phyloP scores from a whole-genome alignment of 1,140 invertebrate genomes.

The Nebria ingens region DNA sequence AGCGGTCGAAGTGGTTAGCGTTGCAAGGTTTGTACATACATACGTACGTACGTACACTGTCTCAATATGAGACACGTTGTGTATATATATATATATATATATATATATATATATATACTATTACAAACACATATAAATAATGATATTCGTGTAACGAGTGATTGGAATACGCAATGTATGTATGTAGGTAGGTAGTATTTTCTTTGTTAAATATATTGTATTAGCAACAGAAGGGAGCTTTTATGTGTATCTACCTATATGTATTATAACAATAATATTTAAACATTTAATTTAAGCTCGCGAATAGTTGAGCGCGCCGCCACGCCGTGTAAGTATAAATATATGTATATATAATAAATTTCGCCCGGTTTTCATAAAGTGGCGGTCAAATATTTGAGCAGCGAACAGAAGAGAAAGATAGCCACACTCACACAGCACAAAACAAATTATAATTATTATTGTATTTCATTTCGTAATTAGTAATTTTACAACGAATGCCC shows the following conservation, averaged over 20 bases:
- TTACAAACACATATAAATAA: no score
- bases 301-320: neutral
- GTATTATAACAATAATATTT: slow-evolving; percentile 7
- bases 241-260: no score
- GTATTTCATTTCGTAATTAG: slow-evolving; percentile 9
- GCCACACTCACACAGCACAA: neutral
- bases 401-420: neutral
- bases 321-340: neutral
- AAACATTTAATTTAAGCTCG: slow-evolving; percentile 1
- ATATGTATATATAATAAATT: slow-evolving; percentile 8
- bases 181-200: no score
- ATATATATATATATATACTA: no score
- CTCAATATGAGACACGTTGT: no score
- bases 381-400: slow-evolving; percentile 4
- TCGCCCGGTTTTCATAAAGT: neutral
- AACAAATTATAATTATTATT: slow-evolving; percentile 10
- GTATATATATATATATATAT: no score
- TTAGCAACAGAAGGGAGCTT: no score
- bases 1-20: neutral
- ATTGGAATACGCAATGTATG: no score
- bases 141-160: no score
- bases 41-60: no score
- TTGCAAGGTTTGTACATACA: no score
- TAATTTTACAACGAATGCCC: neutral
- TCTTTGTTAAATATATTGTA: no score